Evolutionary conservation across 2,888 invertebrate genomes (phyloP).

Genomic region (Pomacea canaliculata): DNA sequence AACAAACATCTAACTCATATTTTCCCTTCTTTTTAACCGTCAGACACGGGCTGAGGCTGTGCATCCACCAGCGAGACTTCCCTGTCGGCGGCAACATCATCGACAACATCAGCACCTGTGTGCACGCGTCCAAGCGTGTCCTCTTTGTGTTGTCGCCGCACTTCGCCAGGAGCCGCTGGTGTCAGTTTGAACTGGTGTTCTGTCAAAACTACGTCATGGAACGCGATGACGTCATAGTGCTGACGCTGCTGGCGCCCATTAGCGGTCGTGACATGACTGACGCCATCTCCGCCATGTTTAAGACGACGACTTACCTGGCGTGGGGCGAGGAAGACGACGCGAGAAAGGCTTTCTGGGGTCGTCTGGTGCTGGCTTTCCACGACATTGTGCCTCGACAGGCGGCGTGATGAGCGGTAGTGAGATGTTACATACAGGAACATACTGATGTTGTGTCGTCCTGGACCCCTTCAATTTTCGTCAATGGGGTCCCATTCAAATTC

Average conservation of each 20-base stretch:
- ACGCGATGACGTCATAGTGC: background rate
- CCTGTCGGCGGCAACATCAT: background rate
- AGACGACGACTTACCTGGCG: slow-evolving; percentile 1
- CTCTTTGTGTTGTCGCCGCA: background rate
- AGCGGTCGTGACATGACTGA: background rate
- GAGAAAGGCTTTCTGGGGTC: background rate
- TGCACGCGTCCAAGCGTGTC: background rate
- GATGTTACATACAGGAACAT: too few relatives aligned
- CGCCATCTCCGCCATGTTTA: background rate
- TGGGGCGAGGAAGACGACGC: background rate
- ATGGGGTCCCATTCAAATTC: too few relatives aligned
- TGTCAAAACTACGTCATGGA: background rate
- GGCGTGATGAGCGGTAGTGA: too few relatives aligned
- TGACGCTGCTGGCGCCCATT: background rate
- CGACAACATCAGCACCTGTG: background rate
- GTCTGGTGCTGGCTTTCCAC: background rate
- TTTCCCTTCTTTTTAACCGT: too few relatives aligned
- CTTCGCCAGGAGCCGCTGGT: background rate
- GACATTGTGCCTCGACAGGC: background rate
- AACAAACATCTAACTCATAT: too few relatives aligned
- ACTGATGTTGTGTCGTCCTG: too few relatives aligned
- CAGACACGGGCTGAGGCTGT: background rate
- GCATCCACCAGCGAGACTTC: slow-evolving; percentile 3
- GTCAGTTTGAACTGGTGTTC: background rate
- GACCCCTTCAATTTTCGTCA: too few relatives aligned